Evolutionary conservation across 2,797 vertebrate species (phyloP).

Genomic region (Gymnoscopelus braueri): DNA sequence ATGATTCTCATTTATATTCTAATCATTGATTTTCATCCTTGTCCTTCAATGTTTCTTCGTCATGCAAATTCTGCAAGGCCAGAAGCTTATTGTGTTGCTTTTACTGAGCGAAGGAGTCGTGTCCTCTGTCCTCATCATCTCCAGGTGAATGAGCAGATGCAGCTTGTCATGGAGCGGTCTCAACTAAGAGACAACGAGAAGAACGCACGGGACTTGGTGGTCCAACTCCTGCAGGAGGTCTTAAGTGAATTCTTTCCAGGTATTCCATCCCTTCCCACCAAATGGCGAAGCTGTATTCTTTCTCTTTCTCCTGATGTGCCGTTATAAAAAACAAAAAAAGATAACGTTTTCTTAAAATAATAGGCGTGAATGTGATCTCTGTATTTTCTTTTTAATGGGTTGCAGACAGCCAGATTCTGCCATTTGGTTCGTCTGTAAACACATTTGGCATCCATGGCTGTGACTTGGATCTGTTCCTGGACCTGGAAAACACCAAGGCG

Average conservation of each 20-base stretch:
- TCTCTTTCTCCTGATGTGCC: too few relatives aligned
- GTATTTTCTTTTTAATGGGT: neutral
- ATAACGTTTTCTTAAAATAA: neutral
- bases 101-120: neutral
- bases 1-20: too few relatives aligned
- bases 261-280: constrained; percentile 50
- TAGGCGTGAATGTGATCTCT: neutral
- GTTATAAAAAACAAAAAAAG: too few relatives aligned
- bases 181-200: constrained; percentile 87
- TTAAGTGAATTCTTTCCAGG: constrained; percentile 93
- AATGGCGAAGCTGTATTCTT: too few relatives aligned
- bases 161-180: constrained; percentile 80
- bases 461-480: constrained; percentile 91
- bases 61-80: too few relatives aligned
- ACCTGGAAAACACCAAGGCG: constrained; percentile 86
- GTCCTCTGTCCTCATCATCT: neutral
- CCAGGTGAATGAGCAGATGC: constrained; percentile 88
- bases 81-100: too few relatives aligned
- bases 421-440: constrained; percentile 93
- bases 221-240: constrained; percentile 90
- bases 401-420: constrained; percentile 86
- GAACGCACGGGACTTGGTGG: constrained; percentile 82
- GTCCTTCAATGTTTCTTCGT: too few relatives aligned
- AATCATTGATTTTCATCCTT: too few relatives aligned
- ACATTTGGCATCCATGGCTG: constrained; percentile 89